phyloP scores from a whole-genome alignment of 35 echinoderm and acorn worm genomes.

The Diadema setosum region DNA sequence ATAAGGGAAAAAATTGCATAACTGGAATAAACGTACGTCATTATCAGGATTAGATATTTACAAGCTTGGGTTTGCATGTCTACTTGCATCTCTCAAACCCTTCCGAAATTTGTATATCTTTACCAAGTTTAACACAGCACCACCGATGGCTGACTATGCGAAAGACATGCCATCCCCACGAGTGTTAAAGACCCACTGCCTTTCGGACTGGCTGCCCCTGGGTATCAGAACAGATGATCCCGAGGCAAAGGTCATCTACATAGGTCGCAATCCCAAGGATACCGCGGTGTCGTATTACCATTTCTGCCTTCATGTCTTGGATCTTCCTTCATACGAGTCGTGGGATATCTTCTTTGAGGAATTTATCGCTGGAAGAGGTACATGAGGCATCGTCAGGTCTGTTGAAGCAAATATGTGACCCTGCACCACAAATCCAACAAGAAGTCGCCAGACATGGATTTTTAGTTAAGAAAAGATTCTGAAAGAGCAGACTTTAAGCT shows the following conservation, averaged over 20 bases:
- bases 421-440: too few relatives aligned
- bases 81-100: too few relatives aligned
- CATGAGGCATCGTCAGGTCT: background rate
- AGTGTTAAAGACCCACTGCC: background rate
- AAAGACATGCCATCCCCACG: background rate
- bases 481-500: too few relatives aligned
- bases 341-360: conserved; percentile 26
- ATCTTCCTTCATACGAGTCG: background rate
- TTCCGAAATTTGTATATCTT: too few relatives aligned
- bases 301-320: background rate
- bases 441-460: too few relatives aligned
- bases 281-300: conserved; percentile 25
- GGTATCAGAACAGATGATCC: background rate
- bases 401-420: too few relatives aligned
- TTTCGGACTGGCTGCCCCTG: background rate
- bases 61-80: too few relatives aligned
- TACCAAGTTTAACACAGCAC: too few relatives aligned
- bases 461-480: too few relatives aligned
- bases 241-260: background rate
- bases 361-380: conserved; percentile 7
- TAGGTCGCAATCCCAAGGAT: conserved; percentile 56
- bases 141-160: background rate
- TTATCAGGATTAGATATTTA: too few relatives aligned
- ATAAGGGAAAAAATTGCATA: too few relatives aligned
- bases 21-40: too few relatives aligned